Evolutionary conservation across 2,888 invertebrate genomes (phyloP), one percentile per base, ranked within the genome.

Genomic region (Catocala fraxini): DNA sequence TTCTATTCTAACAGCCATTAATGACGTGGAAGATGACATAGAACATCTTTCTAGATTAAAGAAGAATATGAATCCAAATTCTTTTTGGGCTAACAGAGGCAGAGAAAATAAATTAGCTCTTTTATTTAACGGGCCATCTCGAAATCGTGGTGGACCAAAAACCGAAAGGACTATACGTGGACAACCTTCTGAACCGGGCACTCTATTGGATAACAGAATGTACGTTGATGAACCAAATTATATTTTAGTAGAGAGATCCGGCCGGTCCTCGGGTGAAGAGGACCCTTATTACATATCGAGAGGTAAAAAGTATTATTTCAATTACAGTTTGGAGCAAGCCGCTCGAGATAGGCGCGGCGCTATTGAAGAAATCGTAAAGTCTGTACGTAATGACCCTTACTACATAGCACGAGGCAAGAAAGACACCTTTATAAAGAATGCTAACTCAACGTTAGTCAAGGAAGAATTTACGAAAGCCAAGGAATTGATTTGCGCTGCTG

Each of bases 341-440:
- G 84, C 78, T 13, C 85, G 89, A 68, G 89, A 83, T 51, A 84
- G 93, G 63, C 89, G 93, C 6, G 92, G 92, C 11, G 89, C 89
- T 4, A 82, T 94, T 35, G 93, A 89, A 75, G 92, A 92, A 78
- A 88, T 92, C 5, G 90, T 93, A 0, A 94, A 93, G 79, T 90
- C 92, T 4, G 92, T 94, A 5, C 86, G 91, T 11, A 93, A 93
- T 53, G 92, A 94, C 62, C 95, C 95, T 0, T 95, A 91, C 73
- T 94, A 93, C 57, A 95, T 95, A 51, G 94, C 94, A 0, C 82
- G 95, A 78, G 95, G 95, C n/a, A 95, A 95, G 73, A 95, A 93
- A 70, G 81, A 87, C 62, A 46, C 34, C 0, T 71, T 74, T 4
- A 34, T 53, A 7, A 84, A 81, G 63, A 68, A 70, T 33, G 71